Conservation (phyloP, 2,797 vertebrate genomes). For the Lithobates pipiens region DNA sequence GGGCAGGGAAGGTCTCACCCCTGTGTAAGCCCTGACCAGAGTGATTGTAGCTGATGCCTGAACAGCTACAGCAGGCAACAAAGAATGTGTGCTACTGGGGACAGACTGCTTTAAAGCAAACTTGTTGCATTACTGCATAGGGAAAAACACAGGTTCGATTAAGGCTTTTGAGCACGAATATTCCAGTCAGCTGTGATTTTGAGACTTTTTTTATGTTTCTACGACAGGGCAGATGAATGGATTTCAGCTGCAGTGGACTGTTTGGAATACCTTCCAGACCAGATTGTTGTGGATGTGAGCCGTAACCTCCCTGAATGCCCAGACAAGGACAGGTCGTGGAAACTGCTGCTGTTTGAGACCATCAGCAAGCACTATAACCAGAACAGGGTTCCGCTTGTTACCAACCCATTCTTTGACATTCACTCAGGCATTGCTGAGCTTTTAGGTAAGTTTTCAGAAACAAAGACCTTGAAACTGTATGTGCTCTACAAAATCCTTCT, state of each 20-base stretch:
- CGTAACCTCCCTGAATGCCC: constrained; percentile 83
- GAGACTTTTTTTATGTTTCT: constrained; percentile 2
- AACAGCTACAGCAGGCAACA: too few species aligned
- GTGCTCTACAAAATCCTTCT: too few species aligned
- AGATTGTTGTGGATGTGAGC: constrained; percentile 91
- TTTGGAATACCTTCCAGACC: constrained; percentile 92
- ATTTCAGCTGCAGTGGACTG: constrained; percentile 91
- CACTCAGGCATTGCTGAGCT: constrained; percentile 93
- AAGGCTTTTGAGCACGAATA: too few species aligned
- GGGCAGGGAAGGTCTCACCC: too few species aligned
- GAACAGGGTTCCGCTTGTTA: constrained; percentile 84
- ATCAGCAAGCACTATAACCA: constrained; percentile 86
- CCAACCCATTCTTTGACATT: constrained; percentile 89
- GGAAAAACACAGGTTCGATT: too few species aligned
- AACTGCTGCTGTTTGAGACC: constrained; percentile 85
- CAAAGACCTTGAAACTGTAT: not conserved
- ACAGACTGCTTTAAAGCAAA: too few species aligned
- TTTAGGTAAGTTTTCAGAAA: constrained; percentile 79
- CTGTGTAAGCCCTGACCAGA: too few species aligned
- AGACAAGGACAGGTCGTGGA: constrained; percentile 81
- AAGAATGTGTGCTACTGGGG: too few species aligned
- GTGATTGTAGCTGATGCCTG: too few species aligned
- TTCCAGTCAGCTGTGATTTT: too few species aligned
- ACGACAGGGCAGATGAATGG: constrained; percentile 91
- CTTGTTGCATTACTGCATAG: too few species aligned